Percentiles rank a stretch among this genome's conserved stretches.
These are phyloP conservation scores for Eriosoma lanigerum DNA, from an alignment of 1,140 invertebrate genomes.

Conservation along the genomic window DNA sequence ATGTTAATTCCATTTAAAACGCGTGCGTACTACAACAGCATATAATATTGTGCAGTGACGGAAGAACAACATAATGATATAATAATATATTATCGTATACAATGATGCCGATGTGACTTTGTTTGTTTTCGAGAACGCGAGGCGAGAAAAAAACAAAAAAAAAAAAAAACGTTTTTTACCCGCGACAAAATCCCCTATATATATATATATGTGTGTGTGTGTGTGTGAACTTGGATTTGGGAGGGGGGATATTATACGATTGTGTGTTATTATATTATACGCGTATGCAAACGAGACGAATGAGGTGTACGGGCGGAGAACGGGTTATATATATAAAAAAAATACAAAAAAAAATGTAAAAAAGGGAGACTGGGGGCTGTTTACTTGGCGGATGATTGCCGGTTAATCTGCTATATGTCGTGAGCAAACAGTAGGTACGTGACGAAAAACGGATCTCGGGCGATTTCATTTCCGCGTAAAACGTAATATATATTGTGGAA, in stretches of 20 bases:
- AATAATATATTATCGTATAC: too few species aligned
- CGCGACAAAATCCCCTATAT: too few species aligned
- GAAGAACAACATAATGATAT: too few species aligned
- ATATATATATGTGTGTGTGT: too few species aligned
- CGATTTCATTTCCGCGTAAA: slow-evolving; percentile 44
- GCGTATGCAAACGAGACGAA: background rate
- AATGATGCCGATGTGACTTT: too few species aligned
- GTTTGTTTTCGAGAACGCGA: background rate
- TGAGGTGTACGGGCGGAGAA: background rate
- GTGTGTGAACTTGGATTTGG: too few species aligned
- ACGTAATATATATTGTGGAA: slow-evolving; percentile 22
- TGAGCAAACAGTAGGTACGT: slow-evolving; percentile 45
- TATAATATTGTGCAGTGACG: too few species aligned
- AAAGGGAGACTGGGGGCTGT: background rate
- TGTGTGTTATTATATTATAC: background rate
- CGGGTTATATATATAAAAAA: too few species aligned
- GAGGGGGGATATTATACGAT: too few species aligned
- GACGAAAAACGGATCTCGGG: slow-evolving; percentile 31
- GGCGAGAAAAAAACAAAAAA: background rate
- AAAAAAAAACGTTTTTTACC: background rate
- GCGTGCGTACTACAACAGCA: too few species aligned
- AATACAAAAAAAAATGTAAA: background rate
- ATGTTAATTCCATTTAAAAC: too few species aligned
- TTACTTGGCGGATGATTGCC: slow-evolving; percentile 34
- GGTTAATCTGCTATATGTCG: slow-evolving; percentile 23